Conservation (phyloP, 2,113 vertebrate genomes). For the Ranitomeya variabilis region DNA sequence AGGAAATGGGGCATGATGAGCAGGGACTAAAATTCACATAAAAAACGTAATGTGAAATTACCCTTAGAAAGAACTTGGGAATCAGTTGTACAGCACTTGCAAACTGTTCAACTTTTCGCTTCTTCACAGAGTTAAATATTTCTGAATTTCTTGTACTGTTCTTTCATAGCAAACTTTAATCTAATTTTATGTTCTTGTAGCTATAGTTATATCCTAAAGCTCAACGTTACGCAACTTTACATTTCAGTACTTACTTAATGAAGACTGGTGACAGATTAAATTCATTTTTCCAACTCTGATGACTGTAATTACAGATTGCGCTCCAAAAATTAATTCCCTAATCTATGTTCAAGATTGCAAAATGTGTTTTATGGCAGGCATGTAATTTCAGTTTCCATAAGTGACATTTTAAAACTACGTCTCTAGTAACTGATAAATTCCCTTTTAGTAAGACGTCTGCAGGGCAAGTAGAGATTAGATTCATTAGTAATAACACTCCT, state of each 20-base stretch:
- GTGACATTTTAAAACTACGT: neutral
- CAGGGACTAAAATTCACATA: no score
- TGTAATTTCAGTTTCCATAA: slow-evolving; percentile 17
- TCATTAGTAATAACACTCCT: neutral
- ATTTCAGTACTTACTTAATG: slow-evolving; percentile 4
- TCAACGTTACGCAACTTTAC: neutral
- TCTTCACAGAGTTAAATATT: neutral
- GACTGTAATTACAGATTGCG: slow-evolving; percentile 36
- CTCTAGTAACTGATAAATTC: neutral
- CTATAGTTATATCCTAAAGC: neutral
- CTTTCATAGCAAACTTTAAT: slow-evolving; percentile 11
- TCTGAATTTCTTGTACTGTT: neutral
- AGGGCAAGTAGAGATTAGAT: neutral
- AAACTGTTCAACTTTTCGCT: neutral
- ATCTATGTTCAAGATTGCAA: neutral
- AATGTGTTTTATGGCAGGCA: neutral
- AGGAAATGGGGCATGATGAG: no score
- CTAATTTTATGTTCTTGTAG: slow-evolving; percentile 22
- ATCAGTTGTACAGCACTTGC: neutral
- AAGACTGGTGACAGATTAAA: slow-evolving; percentile 3
- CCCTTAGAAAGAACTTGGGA: neutral
- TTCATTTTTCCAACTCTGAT: slow-evolving; percentile 13
- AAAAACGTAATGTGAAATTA: neutral
- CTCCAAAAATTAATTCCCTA: slow-evolving; percentile 9
- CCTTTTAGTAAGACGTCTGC: neutral